A percentile compares a stretch with the other conserved stretches of the same genome.
phyloP scores from a whole-genome alignment of 30 jellyfish, hydroid and myxozoan genomes.

The Aurelia aurita region DNA sequence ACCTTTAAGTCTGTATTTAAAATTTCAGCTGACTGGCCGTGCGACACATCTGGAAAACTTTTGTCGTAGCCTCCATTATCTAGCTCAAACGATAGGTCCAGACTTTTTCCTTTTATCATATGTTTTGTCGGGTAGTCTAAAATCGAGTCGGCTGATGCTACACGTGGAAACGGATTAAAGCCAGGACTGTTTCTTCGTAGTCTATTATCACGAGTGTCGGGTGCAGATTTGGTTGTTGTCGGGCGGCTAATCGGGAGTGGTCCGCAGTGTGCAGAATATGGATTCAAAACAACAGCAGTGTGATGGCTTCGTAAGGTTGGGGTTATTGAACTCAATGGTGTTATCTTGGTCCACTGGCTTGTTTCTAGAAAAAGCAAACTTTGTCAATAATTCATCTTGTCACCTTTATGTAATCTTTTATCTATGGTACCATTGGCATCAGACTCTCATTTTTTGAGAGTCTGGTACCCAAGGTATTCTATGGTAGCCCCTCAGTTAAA shows the following conservation, averaged over 20 bases:
- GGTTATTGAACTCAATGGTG: slow-evolving; percentile 60
- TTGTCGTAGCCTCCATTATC: slow-evolving; percentile 50
- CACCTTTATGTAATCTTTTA: too few relatives aligned
- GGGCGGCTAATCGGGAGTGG: slow-evolving; percentile 24
- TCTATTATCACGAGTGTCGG: slow-evolving; percentile 26
- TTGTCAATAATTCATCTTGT: too few relatives aligned
- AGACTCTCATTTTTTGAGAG: too few relatives aligned
- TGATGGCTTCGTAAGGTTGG: slow-evolving; percentile 66
- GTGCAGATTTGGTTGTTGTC: slow-evolving; percentile 59
- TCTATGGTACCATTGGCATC: too few relatives aligned
- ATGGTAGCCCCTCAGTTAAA: too few relatives aligned
- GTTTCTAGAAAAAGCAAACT: slow-evolving; percentile 19
- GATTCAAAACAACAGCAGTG: slow-evolving; percentile 55
- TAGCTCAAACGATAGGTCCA: slow-evolving; percentile 32
- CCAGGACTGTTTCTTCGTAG: slow-evolving; percentile 13
- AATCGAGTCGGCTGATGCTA: slow-evolving; percentile 63
- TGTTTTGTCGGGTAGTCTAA: slow-evolving; percentile 39
- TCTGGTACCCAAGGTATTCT: too few relatives aligned
- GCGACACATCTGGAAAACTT: slow-evolving; percentile 49
- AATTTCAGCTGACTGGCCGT: background rate
- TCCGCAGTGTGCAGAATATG: slow-evolving; percentile 51
- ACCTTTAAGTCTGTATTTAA: background rate
- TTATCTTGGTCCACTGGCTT: slow-evolving; percentile 43
- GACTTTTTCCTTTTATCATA: slow-evolving; percentile 43
- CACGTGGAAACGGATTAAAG: slow-evolving; percentile 19